Base-by-base conservation (phyloP, 2,888 invertebrate species). In the Strigamia crassipes region DNA sequence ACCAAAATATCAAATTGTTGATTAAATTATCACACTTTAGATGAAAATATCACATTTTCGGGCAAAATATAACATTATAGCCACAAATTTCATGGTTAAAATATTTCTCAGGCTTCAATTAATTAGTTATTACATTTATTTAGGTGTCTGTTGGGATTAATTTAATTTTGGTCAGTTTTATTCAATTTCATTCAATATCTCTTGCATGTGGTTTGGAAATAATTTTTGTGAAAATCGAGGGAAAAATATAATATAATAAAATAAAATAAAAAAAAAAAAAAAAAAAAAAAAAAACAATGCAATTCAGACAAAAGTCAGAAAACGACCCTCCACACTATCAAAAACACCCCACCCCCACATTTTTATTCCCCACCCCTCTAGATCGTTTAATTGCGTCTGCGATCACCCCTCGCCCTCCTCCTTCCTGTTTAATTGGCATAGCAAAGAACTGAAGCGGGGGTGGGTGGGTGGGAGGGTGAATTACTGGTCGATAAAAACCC, bases 401-500 rank as follows among this genome's bases (percentile, higher is more conserved):
- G 31, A 6, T 27, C 61, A 9, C 73, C 73, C 73, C 73, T 10
- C 73, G 5, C 73, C 73, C 73, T 23, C 73, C 73, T 23, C 31
- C 13, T 73, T 73, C 73, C 73, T 73, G 73, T 73, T 73, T 73
- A 73, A 73, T 73, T 73, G 73, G 73, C 73, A 73, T 73, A 73
- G 73, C 73, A 73, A 73, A 73, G 73, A 73, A 73, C 73, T 73
- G 31, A 73, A 73, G 73, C 73, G 73, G 73, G 73, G 73, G 73
- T 73, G 73, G 73, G 21, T 66, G 66, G 66, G 73, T 56, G 56
- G 56, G 56, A 56, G 73, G 73, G 73, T 73, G 73, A 73, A 73
- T 73, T 73, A 73, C 73, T 73, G 73, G 73, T 73, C 73, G 73
- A 73, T 73, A 73, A 73, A 73, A 73, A 73, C 73, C 73, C 73